A percentile compares a stretch with the other conserved stretches of the same genome.
Conservation (phyloP, 2,113 vertebrate species). For the Limanda limanda region DNA sequence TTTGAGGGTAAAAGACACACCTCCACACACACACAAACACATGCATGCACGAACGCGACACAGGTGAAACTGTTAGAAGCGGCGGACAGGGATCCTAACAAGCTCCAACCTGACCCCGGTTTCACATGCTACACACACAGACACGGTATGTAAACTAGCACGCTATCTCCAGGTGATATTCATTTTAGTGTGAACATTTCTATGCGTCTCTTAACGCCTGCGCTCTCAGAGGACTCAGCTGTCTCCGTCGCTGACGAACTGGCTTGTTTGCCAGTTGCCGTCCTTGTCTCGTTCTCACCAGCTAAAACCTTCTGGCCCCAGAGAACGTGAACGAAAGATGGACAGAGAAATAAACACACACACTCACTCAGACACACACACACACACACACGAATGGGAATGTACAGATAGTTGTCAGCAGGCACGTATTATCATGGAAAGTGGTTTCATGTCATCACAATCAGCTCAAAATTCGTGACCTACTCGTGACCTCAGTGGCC, state of each 20-base stretch:
- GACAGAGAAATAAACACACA: conserved; percentile 37
- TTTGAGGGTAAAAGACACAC: conserved; percentile 18
- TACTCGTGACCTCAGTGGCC: conserved; percentile 13
- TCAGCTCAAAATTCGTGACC: conserved; percentile 18
- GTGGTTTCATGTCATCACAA: conserved; percentile 29
- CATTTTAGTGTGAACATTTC: conserved; percentile 47
- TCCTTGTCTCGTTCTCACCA: conserved; percentile 37
- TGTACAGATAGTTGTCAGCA: conserved; percentile 12
- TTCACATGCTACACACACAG: conserved; percentile 15
- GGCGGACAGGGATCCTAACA: neutral
- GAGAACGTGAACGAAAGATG: conserved; percentile 28
- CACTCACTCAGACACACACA: neutral
- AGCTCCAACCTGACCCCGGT: neutral
- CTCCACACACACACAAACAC: neutral
- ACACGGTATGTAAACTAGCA: conserved; percentile 10
- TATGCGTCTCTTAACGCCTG: conserved; percentile 35
- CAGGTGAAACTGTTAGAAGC: conserved; percentile 4
- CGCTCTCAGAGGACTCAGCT: conserved; percentile 43
- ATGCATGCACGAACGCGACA: neutral
- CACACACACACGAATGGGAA: neutral
- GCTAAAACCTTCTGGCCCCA: conserved; percentile 17
- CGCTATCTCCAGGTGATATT: conserved; percentile 34
- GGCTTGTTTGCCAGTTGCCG: conserved; percentile 34
- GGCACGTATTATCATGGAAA: conserved; percentile 16
- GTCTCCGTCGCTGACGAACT: conserved; percentile 40